A percentile compares a stretch with the other conserved stretches of the same genome.
Evolutionary conservation across 2,888 invertebrate species (phyloP).

Genomic region (Oscheius sp.): DNA sequence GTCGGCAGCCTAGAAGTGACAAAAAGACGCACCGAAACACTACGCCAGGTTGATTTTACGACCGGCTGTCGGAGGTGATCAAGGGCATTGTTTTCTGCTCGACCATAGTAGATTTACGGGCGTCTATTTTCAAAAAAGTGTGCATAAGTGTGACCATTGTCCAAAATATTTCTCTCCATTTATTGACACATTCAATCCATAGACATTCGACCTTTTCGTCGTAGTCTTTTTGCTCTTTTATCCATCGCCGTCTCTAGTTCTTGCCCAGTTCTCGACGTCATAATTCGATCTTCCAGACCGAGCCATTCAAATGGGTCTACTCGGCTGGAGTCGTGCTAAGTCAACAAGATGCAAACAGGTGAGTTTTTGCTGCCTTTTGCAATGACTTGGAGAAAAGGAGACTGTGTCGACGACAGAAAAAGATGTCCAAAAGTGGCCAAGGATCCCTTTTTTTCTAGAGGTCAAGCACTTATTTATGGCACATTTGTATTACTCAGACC

Average conservation of each 20-base stretch:
- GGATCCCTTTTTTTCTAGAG: no score
- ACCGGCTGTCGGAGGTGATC: conserved; percentile 24
- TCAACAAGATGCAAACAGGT: conserved; percentile 26
- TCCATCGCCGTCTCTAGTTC: not conserved
- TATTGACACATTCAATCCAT: not conserved
- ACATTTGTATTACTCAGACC: no score
- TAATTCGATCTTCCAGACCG: no score
- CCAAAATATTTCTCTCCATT: not conserved
- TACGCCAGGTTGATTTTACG: conserved; percentile 15
- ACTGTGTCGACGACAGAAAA: no score
- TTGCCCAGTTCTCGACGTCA: not conserved
- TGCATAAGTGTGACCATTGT: not conserved
- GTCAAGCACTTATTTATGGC: no score
- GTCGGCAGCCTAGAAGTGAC: conserved; percentile 35
- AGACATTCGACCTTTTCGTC: not conserved
- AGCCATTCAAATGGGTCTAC: not conserved
- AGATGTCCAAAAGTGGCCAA: no score
- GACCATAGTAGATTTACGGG: no score
- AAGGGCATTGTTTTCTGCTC: not conserved
- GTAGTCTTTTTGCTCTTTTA: not conserved
- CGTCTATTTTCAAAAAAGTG: not conserved
- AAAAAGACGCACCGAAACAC: conserved; percentile 29
- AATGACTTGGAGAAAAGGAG: no score
- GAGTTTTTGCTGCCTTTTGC: conserved; percentile 1
- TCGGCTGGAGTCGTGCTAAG: conserved; percentile 15